Conservation (phyloP, 1,140 invertebrate genomes). For the Lepidurus arcticus region DNA sequence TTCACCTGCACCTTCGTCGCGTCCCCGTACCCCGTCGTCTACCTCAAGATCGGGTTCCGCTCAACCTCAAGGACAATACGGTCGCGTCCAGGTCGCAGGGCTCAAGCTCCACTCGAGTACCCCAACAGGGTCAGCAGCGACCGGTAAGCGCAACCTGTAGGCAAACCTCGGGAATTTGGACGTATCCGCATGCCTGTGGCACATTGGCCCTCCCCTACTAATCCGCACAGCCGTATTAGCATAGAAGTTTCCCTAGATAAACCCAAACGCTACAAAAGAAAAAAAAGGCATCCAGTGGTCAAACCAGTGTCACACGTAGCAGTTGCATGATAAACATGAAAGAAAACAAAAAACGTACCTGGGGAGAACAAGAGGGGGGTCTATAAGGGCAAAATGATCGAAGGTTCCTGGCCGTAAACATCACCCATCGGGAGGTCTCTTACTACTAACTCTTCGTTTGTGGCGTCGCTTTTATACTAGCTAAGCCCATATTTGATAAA, state of each 20-base stretch:
- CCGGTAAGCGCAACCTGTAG: slow-evolving; percentile 13
- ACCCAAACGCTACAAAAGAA: no score
- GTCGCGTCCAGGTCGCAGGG: not conserved
- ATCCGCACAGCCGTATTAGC: not conserved
- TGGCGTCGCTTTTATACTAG: not conserved
- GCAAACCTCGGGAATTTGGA: not conserved
- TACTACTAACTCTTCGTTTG: slow-evolving; percentile 5
- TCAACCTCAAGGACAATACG: not conserved
- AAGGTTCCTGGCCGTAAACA: not conserved
- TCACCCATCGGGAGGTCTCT: not conserved
- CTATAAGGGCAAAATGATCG: not conserved
- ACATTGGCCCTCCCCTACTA: not conserved
- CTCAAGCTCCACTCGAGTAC: not conserved
- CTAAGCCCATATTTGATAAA: not conserved
- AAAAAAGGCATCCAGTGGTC: no score
- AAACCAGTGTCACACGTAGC: no score
- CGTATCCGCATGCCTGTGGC: not conserved
- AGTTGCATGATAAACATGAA: no score
- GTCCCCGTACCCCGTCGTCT: slow-evolving; percentile 32
- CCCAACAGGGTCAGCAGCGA: not conserved
- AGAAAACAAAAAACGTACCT: not conserved
- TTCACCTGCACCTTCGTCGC: slow-evolving; percentile 33
- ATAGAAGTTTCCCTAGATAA: no score
- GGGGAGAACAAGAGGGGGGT: not conserved
- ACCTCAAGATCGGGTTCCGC: slow-evolving; percentile 28